phyloP scores from a whole-genome alignment of 1,140 invertebrate species.

The Megalopta genalis region DNA sequence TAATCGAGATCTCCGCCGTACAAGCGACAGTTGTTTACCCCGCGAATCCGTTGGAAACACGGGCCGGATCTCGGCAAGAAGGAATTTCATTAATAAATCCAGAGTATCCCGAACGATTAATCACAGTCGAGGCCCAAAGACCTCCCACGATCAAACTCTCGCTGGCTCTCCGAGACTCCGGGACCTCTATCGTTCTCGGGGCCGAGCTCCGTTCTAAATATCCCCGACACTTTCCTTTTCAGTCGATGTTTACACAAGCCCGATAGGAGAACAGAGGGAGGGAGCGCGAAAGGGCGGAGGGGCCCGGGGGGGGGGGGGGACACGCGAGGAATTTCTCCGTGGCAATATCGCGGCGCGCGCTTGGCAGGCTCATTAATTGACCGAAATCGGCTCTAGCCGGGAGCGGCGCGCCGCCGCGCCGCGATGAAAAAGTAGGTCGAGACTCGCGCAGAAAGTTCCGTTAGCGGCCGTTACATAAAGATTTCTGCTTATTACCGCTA shows the following conservation, averaged over 20 bases:
- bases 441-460: slow-evolving; percentile 24
- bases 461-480: slow-evolving; percentile 31
- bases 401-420: background rate
- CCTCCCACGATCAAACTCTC: background rate
- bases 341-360: background rate
- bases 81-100: slow-evolving; percentile 1
- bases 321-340: slow-evolving; percentile 17
- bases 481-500: slow-evolving; percentile 38
- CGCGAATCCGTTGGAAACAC: no score
- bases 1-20: no score
- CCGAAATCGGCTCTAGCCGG: slow-evolving; percentile 36
- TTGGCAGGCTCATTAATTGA: slow-evolving; percentile 7
- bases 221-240: background rate
- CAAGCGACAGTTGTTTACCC: no score
- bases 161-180: no score
- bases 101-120: background rate
- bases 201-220: background rate
- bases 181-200: background rate
- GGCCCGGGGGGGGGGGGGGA: no score
- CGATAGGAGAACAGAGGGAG: background rate
- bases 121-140: background rate
- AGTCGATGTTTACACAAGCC: background rate
- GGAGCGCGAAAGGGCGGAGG: no score
- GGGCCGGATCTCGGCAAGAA: no score
- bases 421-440: slow-evolving; percentile 17